These are phyloP conservation scores for Kradibia gibbosae DNA, from an alignment of 1,140 invertebrate genomes.

Conservation along the genomic window DNA sequence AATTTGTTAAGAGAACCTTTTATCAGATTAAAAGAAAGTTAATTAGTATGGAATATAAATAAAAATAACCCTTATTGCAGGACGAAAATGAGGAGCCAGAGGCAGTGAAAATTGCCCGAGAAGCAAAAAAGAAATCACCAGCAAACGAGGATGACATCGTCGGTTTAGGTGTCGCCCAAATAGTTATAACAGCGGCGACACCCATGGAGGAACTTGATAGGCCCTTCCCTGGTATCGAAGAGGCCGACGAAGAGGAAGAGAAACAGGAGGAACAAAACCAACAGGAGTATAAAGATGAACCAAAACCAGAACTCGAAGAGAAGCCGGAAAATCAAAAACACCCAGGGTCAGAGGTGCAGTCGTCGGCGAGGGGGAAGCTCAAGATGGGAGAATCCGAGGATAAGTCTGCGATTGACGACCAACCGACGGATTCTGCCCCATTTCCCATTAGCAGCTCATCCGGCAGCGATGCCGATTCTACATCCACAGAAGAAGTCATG, in stretches of 20 bases:
- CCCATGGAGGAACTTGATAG: slow-evolving; percentile 88
- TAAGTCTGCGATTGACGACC: slow-evolving; percentile 65
- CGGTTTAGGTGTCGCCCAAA: slow-evolving; percentile 85
- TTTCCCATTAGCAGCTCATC: slow-evolving; percentile 76
- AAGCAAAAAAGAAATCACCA: slow-evolving; percentile 54
- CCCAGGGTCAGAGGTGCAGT: slow-evolving; percentile 49
- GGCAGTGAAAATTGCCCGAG: slow-evolving; percentile 28
- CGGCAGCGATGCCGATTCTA: slow-evolving; percentile 75
- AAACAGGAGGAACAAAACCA: slow-evolving; percentile 53
- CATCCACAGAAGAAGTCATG: slow-evolving; percentile 75
- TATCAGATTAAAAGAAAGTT: not conserved
- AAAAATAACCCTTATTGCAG: slow-evolving; percentile 24
- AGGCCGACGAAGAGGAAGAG: slow-evolving; percentile 57
- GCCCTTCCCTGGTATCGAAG: slow-evolving; percentile 74
- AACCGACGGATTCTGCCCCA: slow-evolving; percentile 72
- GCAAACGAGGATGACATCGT: slow-evolving; percentile 54
- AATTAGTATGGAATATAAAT: not conserved
- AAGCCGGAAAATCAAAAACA: slow-evolving; percentile 56
- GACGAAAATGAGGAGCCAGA: slow-evolving; percentile 58
- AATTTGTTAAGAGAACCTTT: not conserved
- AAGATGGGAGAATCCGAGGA: slow-evolving; percentile 51
- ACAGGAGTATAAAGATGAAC: slow-evolving; percentile 55
- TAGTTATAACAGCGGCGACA: slow-evolving; percentile 90
- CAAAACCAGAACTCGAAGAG: slow-evolving; percentile 57
- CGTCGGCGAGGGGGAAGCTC: not conserved